A percentile compares a stretch with the other conserved stretches of the same genome.
Conservation (phyloP, 2,797 vertebrate genomes). For the Sebastes aleutianus region DNA sequence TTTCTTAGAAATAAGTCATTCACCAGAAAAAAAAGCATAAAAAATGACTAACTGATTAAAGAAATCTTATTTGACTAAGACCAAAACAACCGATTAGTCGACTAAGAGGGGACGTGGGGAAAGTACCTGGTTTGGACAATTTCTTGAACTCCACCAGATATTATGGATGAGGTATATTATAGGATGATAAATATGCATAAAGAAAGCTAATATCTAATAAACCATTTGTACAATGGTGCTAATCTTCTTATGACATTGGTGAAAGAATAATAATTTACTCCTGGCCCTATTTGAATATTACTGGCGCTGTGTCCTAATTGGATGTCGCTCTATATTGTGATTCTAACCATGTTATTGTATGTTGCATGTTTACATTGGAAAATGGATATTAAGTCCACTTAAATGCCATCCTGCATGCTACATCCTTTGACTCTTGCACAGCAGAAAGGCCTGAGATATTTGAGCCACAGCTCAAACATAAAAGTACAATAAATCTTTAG, state of each 20-base stretch:
- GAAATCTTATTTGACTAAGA: too few species aligned
- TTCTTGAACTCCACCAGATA: background rate
- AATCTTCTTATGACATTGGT: background rate
- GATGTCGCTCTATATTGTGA: background rate
- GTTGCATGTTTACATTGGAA: background rate
- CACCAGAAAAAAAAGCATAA: too few species aligned
- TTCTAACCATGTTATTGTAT: background rate
- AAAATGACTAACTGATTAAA: too few species aligned
- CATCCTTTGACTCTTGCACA: background rate
- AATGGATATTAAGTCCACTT: background rate
- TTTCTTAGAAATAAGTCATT: too few species aligned
- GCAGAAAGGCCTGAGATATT: background rate
- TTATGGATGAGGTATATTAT: background rate
- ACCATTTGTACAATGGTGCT: background rate
- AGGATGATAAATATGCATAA: background rate
- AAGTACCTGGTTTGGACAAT: background rate
- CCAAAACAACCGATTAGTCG: too few species aligned
- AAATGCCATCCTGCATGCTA: background rate
- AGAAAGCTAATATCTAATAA: background rate
- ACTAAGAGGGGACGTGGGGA: background rate
- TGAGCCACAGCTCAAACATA: background rate
- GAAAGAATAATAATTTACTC: background rate
- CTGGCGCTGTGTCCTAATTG: background rate
- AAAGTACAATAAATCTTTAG: background rate
- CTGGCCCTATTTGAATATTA: background rate